phyloP scores from a whole-genome alignment of 1,140 invertebrate species.

The Drosophila leontia region DNA sequence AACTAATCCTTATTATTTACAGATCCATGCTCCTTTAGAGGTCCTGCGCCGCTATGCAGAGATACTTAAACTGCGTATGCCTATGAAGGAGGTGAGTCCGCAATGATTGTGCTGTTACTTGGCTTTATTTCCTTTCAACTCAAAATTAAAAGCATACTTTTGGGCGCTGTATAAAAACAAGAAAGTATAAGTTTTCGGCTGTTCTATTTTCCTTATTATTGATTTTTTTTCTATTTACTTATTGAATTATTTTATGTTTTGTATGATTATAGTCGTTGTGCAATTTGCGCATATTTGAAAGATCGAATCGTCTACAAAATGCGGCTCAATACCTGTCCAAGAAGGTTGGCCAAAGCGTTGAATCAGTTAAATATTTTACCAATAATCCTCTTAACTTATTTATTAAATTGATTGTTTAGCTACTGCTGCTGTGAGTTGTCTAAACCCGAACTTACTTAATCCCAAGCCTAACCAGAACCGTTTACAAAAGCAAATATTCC shows the following conservation, averaged over 20 bases:
- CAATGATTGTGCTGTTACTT: fast-evolving
- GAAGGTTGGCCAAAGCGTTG: slow-evolving; percentile 77
- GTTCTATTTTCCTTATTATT: not conserved
- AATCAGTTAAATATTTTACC: slow-evolving; percentile 52
- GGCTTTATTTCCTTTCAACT: not conserved
- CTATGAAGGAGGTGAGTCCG: slow-evolving; percentile 92
- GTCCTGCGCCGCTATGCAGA: slow-evolving; percentile 96
- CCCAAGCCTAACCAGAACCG: slow-evolving; percentile 27
- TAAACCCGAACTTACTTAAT: slow-evolving; percentile 22
- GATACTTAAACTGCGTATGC: slow-evolving; percentile 96
- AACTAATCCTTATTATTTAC: slow-evolving; percentile 40
- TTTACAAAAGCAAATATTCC: not conserved
- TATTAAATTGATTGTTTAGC: slow-evolving; percentile 14
- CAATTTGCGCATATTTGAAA: slow-evolving; percentile 65
- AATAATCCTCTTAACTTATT: slow-evolving; percentile 42
- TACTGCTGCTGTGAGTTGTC: slow-evolving; percentile 24
- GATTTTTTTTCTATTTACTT: slow-evolving; percentile 1
- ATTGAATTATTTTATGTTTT: slow-evolving; percentile 52
- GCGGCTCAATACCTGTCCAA: slow-evolving; percentile 76
- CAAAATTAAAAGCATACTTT: slow-evolving; percentile 32
- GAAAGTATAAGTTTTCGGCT: not conserved
- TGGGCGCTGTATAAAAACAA: slow-evolving; percentile 6
- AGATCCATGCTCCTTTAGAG: slow-evolving; percentile 94
- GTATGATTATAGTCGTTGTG: slow-evolving; percentile 68
- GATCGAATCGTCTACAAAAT: slow-evolving; percentile 75